A percentile compares a stretch with the other conserved stretches of the same genome.
Evolutionary conservation across 2,888 invertebrate genomes (phyloP).

Genomic region (Thera britannica): DNA sequence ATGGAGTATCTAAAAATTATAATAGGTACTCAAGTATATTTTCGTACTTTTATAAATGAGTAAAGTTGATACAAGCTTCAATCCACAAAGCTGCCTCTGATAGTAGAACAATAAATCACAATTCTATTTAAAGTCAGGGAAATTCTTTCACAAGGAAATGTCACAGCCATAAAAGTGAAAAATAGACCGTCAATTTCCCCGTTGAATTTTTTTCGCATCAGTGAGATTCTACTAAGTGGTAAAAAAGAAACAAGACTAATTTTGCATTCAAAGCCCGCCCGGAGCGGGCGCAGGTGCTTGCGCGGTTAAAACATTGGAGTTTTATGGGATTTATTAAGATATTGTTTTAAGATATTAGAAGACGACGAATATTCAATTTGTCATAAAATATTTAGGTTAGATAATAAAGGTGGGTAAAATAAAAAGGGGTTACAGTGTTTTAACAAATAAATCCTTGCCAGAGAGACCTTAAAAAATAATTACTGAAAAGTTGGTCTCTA

Average conservation of each 20-base stretch:
- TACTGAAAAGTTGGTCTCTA: too few species aligned
- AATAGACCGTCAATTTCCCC: conserved; percentile 71
- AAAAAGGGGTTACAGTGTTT: too few species aligned
- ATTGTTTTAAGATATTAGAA: conserved; percentile 75
- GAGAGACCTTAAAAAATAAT: too few species aligned
- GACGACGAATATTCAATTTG: conserved; percentile 60
- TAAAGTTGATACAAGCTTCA: too few species aligned
- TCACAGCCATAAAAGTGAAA: conserved; percentile 52
- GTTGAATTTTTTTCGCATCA: conserved; percentile 75
- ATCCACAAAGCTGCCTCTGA: too few species aligned
- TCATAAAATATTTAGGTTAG: conserved; percentile 19
- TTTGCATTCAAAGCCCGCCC: conserved; percentile 80
- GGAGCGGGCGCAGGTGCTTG: conserved; percentile 76
- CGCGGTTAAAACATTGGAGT: conserved; percentile 81
- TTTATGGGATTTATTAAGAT: conserved; percentile 84
- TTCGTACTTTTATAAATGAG: too few species aligned
- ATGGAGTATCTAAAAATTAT: too few species aligned
- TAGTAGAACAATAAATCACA: conserved; percentile 6
- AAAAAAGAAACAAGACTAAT: conserved; percentile 83
- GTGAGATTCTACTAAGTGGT: conserved; percentile 76
- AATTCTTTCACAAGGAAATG: conserved; percentile 40
- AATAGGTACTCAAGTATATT: too few species aligned
- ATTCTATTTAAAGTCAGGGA: conserved; percentile 42
- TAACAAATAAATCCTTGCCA: too few species aligned
- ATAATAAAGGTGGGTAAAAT: too few species aligned